Percentiles rank a stretch among this genome's conserved stretches.
Conservation (phyloP, 2,797 vertebrate genomes). For the Myiotriccus ornatus region DNA sequence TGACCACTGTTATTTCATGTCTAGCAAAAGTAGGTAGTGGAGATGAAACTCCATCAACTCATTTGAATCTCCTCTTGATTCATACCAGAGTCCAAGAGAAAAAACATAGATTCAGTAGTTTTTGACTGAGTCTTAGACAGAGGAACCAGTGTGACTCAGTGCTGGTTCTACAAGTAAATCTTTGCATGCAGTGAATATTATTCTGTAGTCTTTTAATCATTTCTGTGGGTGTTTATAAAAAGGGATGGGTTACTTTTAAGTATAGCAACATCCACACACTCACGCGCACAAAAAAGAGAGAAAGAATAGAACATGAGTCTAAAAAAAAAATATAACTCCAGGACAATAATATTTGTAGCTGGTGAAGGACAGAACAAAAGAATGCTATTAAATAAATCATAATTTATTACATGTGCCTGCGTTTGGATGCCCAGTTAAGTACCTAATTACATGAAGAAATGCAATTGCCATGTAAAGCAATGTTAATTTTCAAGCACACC, state of each 20-base stretch:
- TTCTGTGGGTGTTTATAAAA: not conserved
- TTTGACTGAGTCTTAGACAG: not conserved
- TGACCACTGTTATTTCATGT: not conserved
- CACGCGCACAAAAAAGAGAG: not conserved
- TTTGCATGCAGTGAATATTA: not conserved
- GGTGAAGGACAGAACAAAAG: not conserved
- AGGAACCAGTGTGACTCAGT: not conserved
- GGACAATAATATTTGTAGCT: not conserved
- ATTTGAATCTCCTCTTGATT: not conserved
- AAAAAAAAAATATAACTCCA: not conserved
- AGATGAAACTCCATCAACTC: not conserved
- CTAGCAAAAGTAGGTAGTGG: not conserved
- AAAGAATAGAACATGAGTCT: not conserved
- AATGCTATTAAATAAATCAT: slow-evolving; percentile 42
- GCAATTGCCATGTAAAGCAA: slow-evolving; percentile 3
- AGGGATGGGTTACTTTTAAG: not conserved
- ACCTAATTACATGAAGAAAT: slow-evolving; percentile 53
- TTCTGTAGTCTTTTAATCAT: not conserved
- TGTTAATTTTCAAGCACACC: slow-evolving; percentile 39
- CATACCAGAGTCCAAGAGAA: not conserved
- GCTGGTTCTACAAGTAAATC: not conserved
- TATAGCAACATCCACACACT: not conserved
- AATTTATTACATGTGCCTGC: not conserved
- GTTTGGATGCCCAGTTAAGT: slow-evolving; percentile 47
- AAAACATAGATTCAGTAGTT: not conserved